Evolutionary conservation across 2,888 invertebrate genomes (phyloP).

Genomic region (Bombylius discolor): DNA sequence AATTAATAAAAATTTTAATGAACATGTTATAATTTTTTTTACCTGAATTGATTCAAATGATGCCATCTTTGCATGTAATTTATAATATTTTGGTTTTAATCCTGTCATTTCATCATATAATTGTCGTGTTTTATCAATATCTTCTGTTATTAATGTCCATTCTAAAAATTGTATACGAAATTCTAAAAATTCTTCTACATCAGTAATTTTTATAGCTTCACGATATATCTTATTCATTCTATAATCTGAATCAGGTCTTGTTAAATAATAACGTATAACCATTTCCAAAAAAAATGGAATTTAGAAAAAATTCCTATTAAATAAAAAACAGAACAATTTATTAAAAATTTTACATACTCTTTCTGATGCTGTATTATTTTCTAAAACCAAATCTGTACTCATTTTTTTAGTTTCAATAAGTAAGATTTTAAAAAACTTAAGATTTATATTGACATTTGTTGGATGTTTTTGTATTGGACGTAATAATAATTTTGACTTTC

Average conservation of each 20-base stretch:
- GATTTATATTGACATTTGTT: no score
- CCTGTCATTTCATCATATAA: slow-evolving; percentile 47
- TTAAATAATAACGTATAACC: slow-evolving; percentile 26
- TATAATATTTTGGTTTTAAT: slow-evolving; percentile 45
- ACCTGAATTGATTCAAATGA: slow-evolving; percentile 34
- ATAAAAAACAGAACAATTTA: no score
- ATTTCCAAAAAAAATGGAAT: slow-evolving; percentile 24
- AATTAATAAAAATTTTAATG: no score
- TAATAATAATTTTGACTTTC: no score
- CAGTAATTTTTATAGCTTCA: slow-evolving; percentile 22
- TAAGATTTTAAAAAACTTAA: no score
- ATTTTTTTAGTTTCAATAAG: no score
- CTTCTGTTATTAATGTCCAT: slow-evolving; percentile 22
- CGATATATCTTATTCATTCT: slow-evolving; percentile 23
- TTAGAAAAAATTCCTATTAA: slow-evolving; percentile 37
- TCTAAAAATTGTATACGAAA: slow-evolving; percentile 27
- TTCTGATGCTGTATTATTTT: no score
- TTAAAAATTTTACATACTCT: no score
- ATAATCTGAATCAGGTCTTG: slow-evolving; percentile 19
- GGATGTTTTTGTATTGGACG: no score
- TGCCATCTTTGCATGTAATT: slow-evolving; percentile 49
- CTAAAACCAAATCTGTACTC: no score
- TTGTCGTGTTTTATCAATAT: slow-evolving; percentile 46
- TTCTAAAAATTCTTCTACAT: slow-evolving; percentile 20
- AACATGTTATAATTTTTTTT: no score